Percentiles rank a stretch among this genome's conserved stretches.
Evolutionary conservation across 1,140 invertebrate species (phyloP).

Genomic region (Fopius arisanus): DNA sequence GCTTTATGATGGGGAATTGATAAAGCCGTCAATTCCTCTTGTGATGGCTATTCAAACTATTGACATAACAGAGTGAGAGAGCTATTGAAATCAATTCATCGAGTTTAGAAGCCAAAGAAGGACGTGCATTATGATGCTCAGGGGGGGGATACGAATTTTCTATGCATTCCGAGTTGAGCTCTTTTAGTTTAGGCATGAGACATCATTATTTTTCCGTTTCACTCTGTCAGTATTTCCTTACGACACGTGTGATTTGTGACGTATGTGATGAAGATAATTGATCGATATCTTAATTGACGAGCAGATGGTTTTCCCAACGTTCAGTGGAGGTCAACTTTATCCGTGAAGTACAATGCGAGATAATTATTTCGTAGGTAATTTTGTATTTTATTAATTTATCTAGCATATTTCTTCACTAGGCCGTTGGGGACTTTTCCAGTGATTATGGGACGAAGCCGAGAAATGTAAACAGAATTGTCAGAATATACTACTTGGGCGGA

Average conservation of each 20-base stretch:
- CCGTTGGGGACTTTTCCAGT: too few relatives aligned
- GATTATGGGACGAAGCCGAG: too few relatives aligned
- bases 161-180: not conserved
- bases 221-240: not conserved
- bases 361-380: too few relatives aligned
- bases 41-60: not conserved
- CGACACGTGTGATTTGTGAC: not conserved
- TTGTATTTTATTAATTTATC: too few relatives aligned
- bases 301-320: too few relatives aligned
- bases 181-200: not conserved
- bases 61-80: not conserved
- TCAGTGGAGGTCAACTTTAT: too few relatives aligned
- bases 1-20: not conserved
- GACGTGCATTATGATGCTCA: not conserved
- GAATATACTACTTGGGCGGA: too few relatives aligned
- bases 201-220: too few relatives aligned
- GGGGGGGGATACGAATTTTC: not conserved
- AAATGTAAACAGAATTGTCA: too few relatives aligned
- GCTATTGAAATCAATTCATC: not conserved
- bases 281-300: too few relatives aligned
- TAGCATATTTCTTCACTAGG: too few relatives aligned
- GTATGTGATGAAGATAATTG: not conserved
- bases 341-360: too few relatives aligned
- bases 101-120: not conserved
- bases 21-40: not conserved